Evolutionary conservation across 2,888 invertebrate genomes (phyloP), one percentile per base, ranked within the genome.

Genomic region (Caenorhabditis sinica): DNA sequence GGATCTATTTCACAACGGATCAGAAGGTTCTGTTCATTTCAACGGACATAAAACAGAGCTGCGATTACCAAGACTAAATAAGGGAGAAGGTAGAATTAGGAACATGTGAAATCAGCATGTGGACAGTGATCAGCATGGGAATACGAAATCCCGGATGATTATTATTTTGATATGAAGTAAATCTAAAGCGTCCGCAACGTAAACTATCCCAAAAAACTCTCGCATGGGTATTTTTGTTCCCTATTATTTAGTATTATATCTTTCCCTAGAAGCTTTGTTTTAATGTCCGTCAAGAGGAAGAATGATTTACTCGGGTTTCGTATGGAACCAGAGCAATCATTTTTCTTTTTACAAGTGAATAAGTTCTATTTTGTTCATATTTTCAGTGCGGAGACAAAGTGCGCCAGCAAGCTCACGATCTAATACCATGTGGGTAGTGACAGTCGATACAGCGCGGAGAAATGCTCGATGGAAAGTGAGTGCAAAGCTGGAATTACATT

Each of bases 381-480:
- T 71, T 75, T 49, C 65, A 82, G 82, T 65, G 17, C 82, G 82
- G 9, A n/a, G 75, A 23, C 75, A 75, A 61, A 75, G 75, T 65
- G 81, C 68, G 28, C 80, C 73, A 9, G 72, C 85, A n/a, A 80
- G 72, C 58, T 63, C 72, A 66, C 80, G 69, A 25, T 74, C 83
- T 15, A 84, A 84, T 53, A 80, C 80, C 3, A 56, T 85, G 20
- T 87, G 87, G 87, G 71, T 85, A 5, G 75, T 68, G 23, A 87
- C 87, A 8, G 86, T 87, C 20, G 84, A 83, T 43, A 83, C 81
- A 13, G 88, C 86, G 6, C 49, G 88, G 11, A 56, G 82, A 25
- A 88, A 85, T 25, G 88, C 86, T 11, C 45, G 88, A 28, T 82
- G 83, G 83, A 88, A 86, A 76, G 86, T 84, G n/a, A n/a, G n/a